Evolutionary conservation across 2,888 invertebrate species (phyloP).

Genomic region (Galerucella calmariensis): DNA sequence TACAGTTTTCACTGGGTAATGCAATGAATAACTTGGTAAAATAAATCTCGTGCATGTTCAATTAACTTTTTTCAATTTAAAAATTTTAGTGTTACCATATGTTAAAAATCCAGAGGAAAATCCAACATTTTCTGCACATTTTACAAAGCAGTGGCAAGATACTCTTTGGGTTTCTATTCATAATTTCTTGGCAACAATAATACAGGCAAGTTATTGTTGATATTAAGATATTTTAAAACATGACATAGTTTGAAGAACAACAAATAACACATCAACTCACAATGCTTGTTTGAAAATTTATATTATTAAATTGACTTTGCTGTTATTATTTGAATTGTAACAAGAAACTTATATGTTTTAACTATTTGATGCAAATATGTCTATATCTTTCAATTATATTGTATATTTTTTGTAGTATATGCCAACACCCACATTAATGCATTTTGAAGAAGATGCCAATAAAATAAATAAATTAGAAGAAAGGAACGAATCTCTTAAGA

Average conservation of each 20-base stretch:
- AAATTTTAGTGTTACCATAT: slow-evolving; percentile 85
- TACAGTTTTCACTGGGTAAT: too few species aligned
- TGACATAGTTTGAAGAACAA: too few species aligned
- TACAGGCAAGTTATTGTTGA: slow-evolving; percentile 67
- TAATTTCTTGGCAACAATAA: slow-evolving; percentile 92
- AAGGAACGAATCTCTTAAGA: slow-evolving; percentile 79
- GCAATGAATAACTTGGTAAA: too few species aligned
- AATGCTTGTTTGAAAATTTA: too few species aligned
- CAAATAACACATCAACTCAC: too few species aligned
- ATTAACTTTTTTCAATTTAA: not conserved
- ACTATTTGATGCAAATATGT: too few species aligned
- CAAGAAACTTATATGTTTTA: too few species aligned
- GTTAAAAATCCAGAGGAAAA: slow-evolving; percentile 92
- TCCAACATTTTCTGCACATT: slow-evolving; percentile 86
- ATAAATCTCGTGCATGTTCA: too few species aligned
- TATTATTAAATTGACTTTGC: too few species aligned
- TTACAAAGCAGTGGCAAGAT: slow-evolving; percentile 95
- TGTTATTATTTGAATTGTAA: too few species aligned
- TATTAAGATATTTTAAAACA: not conserved
- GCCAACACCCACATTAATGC: slow-evolving; percentile 86
- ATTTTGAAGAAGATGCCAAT: slow-evolving; percentile 86
- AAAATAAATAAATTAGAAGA: slow-evolving; percentile 85
- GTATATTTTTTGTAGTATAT: slow-evolving; percentile 72
- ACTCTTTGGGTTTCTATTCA: slow-evolving; percentile 90
- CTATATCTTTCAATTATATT: too few species aligned